These are phyloP conservation scores for Sesamia inferens DNA, from an alignment of 2,888 invertebrate genomes.

Conservation along the genomic window DNA sequence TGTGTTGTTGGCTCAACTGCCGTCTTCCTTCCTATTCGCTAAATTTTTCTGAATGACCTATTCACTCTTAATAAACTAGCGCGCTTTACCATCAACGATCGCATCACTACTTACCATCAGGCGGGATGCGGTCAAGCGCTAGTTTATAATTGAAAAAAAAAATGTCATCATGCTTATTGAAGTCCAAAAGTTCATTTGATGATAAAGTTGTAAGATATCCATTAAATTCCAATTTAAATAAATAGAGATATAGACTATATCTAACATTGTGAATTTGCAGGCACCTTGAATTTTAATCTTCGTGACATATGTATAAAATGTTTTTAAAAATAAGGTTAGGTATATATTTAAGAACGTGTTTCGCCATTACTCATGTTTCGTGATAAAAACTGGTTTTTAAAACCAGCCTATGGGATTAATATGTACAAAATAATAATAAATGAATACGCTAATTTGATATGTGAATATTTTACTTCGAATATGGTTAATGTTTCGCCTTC, in stretches of 20 bases:
- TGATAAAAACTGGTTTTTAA: slow-evolving; percentile 18
- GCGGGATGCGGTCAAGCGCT: no score
- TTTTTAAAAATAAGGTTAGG: slow-evolving; percentile 3
- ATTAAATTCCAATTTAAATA: not conserved
- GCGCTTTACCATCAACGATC: no score
- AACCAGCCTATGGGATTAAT: slow-evolving; percentile 31
- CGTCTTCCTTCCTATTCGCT: no score
- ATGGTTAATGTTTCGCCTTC: not conserved
- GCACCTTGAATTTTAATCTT: not conserved
- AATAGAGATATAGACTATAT: not conserved
- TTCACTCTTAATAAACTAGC: no score
- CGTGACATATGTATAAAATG: not conserved
- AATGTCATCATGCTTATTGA: no score
- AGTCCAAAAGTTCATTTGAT: no score
- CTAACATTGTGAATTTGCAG: not conserved
- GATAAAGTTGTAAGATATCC: no score
- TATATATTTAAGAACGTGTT: not conserved
- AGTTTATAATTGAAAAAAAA: no score
- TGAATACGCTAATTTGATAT: slow-evolving; percentile 6
- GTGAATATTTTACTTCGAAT: not conserved
- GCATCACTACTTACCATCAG: no score
- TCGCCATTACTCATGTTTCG: slow-evolving; percentile 8
- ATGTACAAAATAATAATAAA: slow-evolving; percentile 18
- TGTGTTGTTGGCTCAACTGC: no score
- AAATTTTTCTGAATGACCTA: no score